Percentiles rank a stretch among this genome's conserved stretches.
Evolutionary conservation across 2,888 invertebrate species (phyloP).

Genomic region (Zaprionus obscuricornis): DNA sequence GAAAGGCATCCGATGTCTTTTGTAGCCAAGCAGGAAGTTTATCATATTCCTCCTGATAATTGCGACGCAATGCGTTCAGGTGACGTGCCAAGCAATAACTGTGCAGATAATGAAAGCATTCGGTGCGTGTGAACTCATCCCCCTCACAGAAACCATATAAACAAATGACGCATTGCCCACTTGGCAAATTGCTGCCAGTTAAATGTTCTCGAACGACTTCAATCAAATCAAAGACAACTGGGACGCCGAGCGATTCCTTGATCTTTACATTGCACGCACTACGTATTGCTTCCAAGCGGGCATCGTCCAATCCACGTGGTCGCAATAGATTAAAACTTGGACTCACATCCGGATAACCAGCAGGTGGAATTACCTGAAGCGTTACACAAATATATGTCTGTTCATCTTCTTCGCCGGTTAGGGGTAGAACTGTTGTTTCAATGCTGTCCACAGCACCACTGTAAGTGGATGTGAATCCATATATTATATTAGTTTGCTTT

Average conservation of each 20-base stretch:
- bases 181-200: conserved; percentile 93
- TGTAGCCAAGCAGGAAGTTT: conserved; percentile 91
- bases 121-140: conserved; percentile 93
- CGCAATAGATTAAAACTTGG: conserved; percentile 90
- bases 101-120: conserved; percentile 96
- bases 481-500: too few species aligned
- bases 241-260: conserved; percentile 88
- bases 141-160: conserved; percentile 91
- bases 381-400: conserved; percentile 94
- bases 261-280: conserved; percentile 87
- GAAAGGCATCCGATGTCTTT: conserved; percentile 86
- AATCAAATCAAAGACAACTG: conserved; percentile 94
- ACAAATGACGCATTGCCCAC: conserved; percentile 95
- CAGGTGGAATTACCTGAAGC: conserved; percentile 88
- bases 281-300: conserved; percentile 86
- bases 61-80: conserved; percentile 88
- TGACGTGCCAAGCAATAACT: conserved; percentile 92
- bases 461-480: background rate
- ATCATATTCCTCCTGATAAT: conserved; percentile 89
- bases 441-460: conserved; percentile 88
- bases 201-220: conserved; percentile 94
- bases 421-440: conserved; percentile 91
- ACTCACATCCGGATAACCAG: conserved; percentile 90
- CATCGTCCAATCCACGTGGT: conserved; percentile 93
- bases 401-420: conserved; percentile 91